These are phyloP conservation scores for Pammene aurita DNA, from an alignment of 2,888 invertebrate species.

Conservation along the genomic window DNA sequence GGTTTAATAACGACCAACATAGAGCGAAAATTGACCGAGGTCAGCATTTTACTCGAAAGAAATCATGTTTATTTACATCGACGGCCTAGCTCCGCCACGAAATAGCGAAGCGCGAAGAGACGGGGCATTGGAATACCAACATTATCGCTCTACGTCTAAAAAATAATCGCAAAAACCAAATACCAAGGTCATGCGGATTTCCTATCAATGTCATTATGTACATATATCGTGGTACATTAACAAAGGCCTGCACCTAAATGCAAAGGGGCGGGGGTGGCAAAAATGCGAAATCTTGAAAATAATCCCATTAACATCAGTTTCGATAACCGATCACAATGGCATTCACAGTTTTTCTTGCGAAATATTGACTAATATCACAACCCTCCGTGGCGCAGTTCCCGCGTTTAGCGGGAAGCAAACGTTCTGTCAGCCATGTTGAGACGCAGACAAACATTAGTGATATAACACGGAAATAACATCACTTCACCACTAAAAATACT, in stretches of 20 bases:
- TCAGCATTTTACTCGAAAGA: conserved; percentile 71
- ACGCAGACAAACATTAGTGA: conserved; percentile 84
- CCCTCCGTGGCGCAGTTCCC: conserved; percentile 83
- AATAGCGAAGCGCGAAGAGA: conserved; percentile 68
- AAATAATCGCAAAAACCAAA: conserved; percentile 80
- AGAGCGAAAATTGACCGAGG: conserved; percentile 51
- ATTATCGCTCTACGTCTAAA: conserved; percentile 68
- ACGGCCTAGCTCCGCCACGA: conserved; percentile 67
- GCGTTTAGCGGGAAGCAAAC: conserved; percentile 84
- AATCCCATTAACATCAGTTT: conserved; percentile 78
- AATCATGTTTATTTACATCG: conserved; percentile 79
- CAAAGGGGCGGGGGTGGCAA: conserved; percentile 83
- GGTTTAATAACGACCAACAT: conserved; percentile 1
- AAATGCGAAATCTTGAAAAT: conserved; percentile 75
- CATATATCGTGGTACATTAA: conserved; percentile 78
- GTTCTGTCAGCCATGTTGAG: conserved; percentile 85
- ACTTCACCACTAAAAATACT: conserved; percentile 70
- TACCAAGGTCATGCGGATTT: conserved; percentile 83
- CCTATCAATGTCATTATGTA: conserved; percentile 80
- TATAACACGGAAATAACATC: conserved; percentile 82
- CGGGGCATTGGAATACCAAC: conserved; percentile 72
- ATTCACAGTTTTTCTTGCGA: conserved; percentile 75
- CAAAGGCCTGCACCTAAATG: conserved; percentile 83
- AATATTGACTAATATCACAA: conserved; percentile 76
- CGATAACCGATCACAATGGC: conserved; percentile 77